phyloP scores from a whole-genome alignment of 2,888 invertebrate genomes.

The Ctenicera cuprea region DNA sequence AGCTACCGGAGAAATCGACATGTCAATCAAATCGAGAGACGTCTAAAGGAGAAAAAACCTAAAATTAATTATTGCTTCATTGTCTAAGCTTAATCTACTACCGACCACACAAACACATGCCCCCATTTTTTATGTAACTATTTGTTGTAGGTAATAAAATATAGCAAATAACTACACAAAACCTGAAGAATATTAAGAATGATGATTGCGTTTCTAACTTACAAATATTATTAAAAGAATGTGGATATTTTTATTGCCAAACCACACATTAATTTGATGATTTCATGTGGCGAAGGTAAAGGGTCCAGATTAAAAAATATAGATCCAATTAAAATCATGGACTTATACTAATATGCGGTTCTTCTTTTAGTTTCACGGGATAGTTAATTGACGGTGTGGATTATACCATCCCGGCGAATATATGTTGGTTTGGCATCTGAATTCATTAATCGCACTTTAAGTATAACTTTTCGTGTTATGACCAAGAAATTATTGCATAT shows the following conservation, averaged over 20 bases:
- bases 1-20: constrained; percentile 32
- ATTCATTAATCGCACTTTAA: constrained; percentile 21
- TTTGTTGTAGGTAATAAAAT: not conserved
- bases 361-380: constrained; percentile 16
- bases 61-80: constrained; percentile 38
- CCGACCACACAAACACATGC: constrained; percentile 34
- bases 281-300: constrained; percentile 26
- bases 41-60: constrained; percentile 32
- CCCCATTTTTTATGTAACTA: not conserved
- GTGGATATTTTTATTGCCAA: constrained; percentile 18
- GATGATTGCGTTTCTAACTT: not conserved
- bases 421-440: constrained; percentile 9
- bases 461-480: not conserved
- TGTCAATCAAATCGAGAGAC: constrained; percentile 39
- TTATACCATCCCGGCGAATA: constrained; percentile 21
- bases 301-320: constrained; percentile 35
- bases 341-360: constrained; percentile 38
- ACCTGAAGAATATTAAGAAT: no score
- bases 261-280: constrained; percentile 14
- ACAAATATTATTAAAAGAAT: not conserved
- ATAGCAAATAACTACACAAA: not conserved
- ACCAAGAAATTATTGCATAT: not conserved
- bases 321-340: constrained; percentile 30
- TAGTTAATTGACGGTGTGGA: constrained; percentile 12
- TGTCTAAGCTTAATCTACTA: constrained; percentile 32